Percentiles rank a stretch among this genome's conserved stretches.
phyloP scores from a whole-genome alignment of 1,140 invertebrate species.

The Papilio polyxenes region DNA sequence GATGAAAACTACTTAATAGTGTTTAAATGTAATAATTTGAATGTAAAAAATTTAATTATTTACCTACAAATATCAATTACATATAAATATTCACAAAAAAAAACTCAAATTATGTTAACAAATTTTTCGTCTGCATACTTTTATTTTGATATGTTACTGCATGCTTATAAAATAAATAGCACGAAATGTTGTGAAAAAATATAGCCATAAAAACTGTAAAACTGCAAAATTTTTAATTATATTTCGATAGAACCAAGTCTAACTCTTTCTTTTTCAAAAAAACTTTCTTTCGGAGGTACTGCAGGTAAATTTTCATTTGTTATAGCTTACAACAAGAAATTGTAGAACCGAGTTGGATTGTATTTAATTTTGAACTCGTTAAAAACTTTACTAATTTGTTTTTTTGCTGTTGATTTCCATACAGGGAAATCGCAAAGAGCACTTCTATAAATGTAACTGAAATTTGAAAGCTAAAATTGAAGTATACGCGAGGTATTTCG shows the following conservation, averaged over 20 bases:
- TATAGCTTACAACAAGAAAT: background rate
- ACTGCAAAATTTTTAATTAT: background rate
- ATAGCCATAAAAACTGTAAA: too few relatives aligned
- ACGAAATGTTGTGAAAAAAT: too few relatives aligned
- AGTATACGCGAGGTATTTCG: background rate
- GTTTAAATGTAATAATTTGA: background rate
- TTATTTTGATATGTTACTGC: too few relatives aligned
- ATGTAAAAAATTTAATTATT: background rate
- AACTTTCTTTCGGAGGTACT: background rate
- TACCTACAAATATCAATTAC: too few relatives aligned
- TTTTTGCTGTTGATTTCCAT: too few relatives aligned
- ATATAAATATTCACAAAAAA: too few relatives aligned
- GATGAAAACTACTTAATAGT: background rate
- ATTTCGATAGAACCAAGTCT: background rate
- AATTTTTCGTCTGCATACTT: too few relatives aligned
- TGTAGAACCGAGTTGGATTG: background rate
- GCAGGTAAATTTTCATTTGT: slow-evolving; percentile 6
- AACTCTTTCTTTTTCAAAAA: background rate
- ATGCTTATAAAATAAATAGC: too few relatives aligned
- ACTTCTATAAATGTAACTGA: slow-evolving; percentile 20
- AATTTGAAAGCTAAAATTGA: background rate
- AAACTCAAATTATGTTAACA: too few relatives aligned
- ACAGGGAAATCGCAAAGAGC: background rate
- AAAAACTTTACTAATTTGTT: too few relatives aligned
- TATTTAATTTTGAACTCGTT: slow-evolving; percentile 22